Conservation (phyloP, 2,113 vertebrate genomes). For the Heterochromis multidens region DNA sequence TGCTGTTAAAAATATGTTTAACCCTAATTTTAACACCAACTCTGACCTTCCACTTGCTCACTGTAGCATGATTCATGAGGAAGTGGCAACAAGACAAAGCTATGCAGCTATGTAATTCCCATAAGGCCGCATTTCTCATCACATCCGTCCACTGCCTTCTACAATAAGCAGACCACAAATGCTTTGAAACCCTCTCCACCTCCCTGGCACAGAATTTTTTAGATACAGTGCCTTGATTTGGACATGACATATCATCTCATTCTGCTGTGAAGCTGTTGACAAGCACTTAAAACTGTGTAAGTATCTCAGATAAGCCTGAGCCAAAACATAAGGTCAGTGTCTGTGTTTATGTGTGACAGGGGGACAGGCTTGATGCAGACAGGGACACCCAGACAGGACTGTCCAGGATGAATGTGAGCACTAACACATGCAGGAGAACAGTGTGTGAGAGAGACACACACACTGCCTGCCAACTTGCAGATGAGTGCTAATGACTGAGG, state of each 20-base stretch:
- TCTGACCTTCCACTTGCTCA: background rate
- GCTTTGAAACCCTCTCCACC: background rate
- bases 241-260: background rate
- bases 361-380: slow-evolving; percentile 76
- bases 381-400: slow-evolving; percentile 83
- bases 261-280: background rate
- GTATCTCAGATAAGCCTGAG: background rate
- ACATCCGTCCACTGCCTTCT: background rate
- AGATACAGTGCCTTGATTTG: background rate
- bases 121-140: background rate
- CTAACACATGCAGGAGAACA: background rate
- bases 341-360: slow-evolving; percentile 11
- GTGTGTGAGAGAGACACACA: background rate
- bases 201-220: background rate
- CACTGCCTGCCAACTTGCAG: slow-evolving; percentile 12
- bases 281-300: background rate
- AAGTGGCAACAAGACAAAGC: background rate
- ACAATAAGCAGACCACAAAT: background rate
- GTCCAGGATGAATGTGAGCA: slow-evolving; percentile 9
- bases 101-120: background rate
- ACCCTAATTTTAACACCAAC: background rate
- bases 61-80: background rate
- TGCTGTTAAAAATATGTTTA: background rate
- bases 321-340: slow-evolving; percentile 11
- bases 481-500: slow-evolving; percentile 79